Conservation (phyloP, 2,797 vertebrate genomes). For the Peromyscus attwateri region DNA sequence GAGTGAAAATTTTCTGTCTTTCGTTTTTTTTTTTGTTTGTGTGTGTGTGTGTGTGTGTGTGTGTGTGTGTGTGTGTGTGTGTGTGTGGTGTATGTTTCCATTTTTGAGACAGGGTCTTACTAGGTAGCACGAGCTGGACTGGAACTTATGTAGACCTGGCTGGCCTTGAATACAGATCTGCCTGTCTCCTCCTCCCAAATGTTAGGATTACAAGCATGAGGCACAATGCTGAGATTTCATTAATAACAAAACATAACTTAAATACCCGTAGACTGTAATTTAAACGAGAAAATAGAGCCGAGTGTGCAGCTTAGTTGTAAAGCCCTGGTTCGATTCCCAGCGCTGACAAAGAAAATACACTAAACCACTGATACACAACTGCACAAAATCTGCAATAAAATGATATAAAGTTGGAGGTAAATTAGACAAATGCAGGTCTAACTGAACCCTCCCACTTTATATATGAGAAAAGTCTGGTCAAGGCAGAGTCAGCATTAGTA, state of each 20-base stretch:
- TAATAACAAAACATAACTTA: conserved; percentile 34
- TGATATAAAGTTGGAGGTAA: neutral
- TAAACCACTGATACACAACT: neutral
- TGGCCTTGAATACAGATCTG: neutral
- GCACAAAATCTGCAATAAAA: neutral
- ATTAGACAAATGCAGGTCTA: neutral
- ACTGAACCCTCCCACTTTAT: neutral
- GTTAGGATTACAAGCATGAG: neutral
- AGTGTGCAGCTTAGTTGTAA: neutral
- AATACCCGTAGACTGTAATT: neutral
- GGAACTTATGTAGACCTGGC: neutral
- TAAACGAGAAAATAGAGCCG: neutral
- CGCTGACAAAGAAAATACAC: neutral
- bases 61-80: too few species aligned
- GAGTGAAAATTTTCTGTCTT: neutral
- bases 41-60: neutral
- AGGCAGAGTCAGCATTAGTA: neutral
- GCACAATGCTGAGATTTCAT: neutral
- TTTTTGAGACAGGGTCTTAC: neutral
- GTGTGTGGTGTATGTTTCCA: neutral
- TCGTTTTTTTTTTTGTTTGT: neutral
- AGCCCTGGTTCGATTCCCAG: neutral
- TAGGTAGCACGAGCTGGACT: neutral
- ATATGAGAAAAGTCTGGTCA: neutral
- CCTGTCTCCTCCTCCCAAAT: neutral